Conservation (phyloP, 2,113 vertebrate species). For the Mixornis gularis region DNA sequence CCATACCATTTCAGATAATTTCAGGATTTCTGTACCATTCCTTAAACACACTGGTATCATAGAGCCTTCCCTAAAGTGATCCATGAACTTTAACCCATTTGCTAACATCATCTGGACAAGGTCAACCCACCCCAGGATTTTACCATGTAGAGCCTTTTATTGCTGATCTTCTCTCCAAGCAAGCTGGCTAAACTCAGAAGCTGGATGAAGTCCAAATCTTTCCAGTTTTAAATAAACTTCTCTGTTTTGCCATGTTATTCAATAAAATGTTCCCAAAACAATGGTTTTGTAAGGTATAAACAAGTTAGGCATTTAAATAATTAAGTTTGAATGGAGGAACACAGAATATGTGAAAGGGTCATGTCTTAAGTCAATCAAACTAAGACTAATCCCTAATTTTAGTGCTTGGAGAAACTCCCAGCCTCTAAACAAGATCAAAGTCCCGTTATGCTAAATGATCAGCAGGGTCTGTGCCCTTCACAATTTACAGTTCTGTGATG, state of each 20-base stretch:
- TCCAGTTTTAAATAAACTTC: slow-evolving; percentile 46
- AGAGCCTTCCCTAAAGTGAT: neutral
- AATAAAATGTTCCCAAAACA: slow-evolving; percentile 49
- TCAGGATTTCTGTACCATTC: neutral
- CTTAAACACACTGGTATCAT: neutral
- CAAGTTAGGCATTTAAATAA: slow-evolving; percentile 34
- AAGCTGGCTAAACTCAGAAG: slow-evolving; percentile 5
- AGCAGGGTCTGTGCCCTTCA: neutral
- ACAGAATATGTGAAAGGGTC: neutral
- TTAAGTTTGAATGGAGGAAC: slow-evolving; percentile 1
- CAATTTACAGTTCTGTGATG: neutral
- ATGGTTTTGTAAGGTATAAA: slow-evolving; percentile 24
- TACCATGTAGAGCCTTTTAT: neutral
- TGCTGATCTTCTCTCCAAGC: neutral
- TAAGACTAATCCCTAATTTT: neutral
- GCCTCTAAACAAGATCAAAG: neutral
- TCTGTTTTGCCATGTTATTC: slow-evolving; percentile 24
- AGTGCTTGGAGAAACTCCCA: neutral
- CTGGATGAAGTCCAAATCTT: slow-evolving; percentile 37
- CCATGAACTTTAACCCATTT: neutral
- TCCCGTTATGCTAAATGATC: neutral
- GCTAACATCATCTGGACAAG: neutral
- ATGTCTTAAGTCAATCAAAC: neutral
- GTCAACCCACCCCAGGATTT: neutral
- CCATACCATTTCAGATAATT: neutral